These are phyloP conservation scores for Drosophila prosaltans DNA, from an alignment of 1,140 invertebrate species.

Conservation along the genomic window DNA sequence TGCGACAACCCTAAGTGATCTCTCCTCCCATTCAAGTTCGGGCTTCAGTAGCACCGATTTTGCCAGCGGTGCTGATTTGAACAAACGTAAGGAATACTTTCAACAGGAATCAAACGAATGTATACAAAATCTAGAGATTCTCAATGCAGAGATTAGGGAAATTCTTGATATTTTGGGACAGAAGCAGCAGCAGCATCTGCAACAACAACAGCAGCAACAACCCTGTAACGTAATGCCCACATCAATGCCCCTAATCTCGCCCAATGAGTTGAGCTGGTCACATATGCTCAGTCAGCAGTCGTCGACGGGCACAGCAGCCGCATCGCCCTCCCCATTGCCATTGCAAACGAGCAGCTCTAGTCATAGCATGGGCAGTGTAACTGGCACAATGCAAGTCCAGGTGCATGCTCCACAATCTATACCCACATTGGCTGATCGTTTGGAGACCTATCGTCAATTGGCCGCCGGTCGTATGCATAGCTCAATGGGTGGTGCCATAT, in stretches of 20 bases:
- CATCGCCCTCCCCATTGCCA: conserved; percentile 6
- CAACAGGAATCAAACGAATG: conserved; percentile 88
- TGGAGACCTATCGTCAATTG: conserved; percentile 84
- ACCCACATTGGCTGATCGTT: conserved; percentile 84
- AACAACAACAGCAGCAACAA: conserved; percentile 62
- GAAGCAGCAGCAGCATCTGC: conserved; percentile 82
- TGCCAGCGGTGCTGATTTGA: conserved; percentile 85
- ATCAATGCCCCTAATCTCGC: conserved; percentile 84
- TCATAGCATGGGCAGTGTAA: conserved; percentile 14
- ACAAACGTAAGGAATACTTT: conserved; percentile 78
- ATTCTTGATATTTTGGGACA: conserved; percentile 88
- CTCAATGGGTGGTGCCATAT: conserved; percentile 67
- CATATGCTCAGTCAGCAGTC: conserved; percentile 75
- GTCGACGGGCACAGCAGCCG: conserved; percentile 12
- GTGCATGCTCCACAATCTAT: conserved; percentile 83
- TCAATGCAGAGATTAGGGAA: conserved; percentile 89
- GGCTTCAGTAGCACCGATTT: conserved; percentile 89
- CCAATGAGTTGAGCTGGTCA: conserved; percentile 86
- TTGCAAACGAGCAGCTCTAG: conserved; percentile 24
- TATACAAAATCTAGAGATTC: conserved; percentile 88
- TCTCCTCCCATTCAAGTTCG: conserved; percentile 87
- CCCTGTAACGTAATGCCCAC: not conserved
- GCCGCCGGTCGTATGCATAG: conserved; percentile 74
- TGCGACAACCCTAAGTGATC: conserved; percentile 86
- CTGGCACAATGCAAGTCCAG: conserved; percentile 6